These are phyloP conservation scores for Cenopis cana DNA, from an alignment of 2,888 invertebrate genomes.

Conservation along the genomic window DNA sequence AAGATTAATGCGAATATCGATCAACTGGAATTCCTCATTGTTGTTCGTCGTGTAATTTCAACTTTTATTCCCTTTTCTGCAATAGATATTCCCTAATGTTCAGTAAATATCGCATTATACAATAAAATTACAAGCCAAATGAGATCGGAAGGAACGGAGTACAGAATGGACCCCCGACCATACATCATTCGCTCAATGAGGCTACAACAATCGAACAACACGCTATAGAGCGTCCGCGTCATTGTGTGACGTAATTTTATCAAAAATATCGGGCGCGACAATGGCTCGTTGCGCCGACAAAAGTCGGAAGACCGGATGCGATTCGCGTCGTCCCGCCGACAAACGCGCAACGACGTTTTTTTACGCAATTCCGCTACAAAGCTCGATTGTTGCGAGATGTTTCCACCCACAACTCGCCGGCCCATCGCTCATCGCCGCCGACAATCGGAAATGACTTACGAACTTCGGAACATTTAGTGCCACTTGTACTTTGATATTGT, in stretches of 20 bases:
- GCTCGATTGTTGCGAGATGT: constrained; percentile 79
- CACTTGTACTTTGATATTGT: constrained; percentile 65
- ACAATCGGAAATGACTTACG: constrained; percentile 80
- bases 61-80: constrained; percentile 48
- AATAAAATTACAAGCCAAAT: constrained; percentile 68
- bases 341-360: constrained; percentile 69
- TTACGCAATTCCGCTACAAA: constrained; percentile 71
- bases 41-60: constrained; percentile 51
- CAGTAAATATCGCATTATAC: constrained; percentile 71
- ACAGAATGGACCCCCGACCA: constrained; percentile 61
- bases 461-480: constrained; percentile 73
- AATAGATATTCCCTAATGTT: constrained; percentile 61
- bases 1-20: constrained; percentile 30
- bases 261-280: constrained; percentile 81
- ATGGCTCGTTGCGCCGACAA: constrained; percentile 73
- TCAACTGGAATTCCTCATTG: constrained; percentile 32
- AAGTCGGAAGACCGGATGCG: constrained; percentile 84
- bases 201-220: constrained; percentile 81
- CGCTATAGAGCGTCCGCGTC: constrained; percentile 70
- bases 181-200: constrained; percentile 82
- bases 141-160: constrained; percentile 74
- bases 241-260: constrained; percentile 83
- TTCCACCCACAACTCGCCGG: constrained; percentile 82
- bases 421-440: constrained; percentile 75
- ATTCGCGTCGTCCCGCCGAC: constrained; percentile 81